Percentiles rank a stretch among this genome's conserved stretches.
These are phyloP conservation scores for Panagrolaimus sp. DNA, from an alignment of 1,140 invertebrate genomes.

Conservation along the genomic window DNA sequence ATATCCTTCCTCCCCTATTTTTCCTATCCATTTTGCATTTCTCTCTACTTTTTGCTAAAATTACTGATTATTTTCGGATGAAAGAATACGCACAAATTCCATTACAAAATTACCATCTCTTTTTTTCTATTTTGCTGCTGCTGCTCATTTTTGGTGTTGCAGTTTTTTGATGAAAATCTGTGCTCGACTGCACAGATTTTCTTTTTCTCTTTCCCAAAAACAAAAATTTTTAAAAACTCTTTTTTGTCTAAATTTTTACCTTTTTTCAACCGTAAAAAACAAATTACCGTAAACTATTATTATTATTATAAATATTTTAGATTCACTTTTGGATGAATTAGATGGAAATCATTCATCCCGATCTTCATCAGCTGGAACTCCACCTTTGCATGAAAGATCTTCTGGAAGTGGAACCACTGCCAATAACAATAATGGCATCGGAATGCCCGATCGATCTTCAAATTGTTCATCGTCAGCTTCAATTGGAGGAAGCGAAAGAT, in stretches of 20 bases:
- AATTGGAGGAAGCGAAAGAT: not conserved
- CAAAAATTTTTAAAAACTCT: too few species aligned
- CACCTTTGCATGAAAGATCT: not conserved
- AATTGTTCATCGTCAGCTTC: not conserved
- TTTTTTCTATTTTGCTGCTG: too few species aligned
- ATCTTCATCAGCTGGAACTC: not conserved
- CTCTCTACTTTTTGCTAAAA: not conserved
- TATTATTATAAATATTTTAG: not conserved
- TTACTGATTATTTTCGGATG: conserved; percentile 17
- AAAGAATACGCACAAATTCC: conserved; percentile 10
- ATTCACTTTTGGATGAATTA: conserved; percentile 6
- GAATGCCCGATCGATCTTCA: not conserved
- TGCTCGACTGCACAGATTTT: too few species aligned
- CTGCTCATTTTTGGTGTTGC: too few species aligned
- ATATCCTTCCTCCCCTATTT: too few species aligned
- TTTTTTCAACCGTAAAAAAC: too few species aligned
- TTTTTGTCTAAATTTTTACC: too few species aligned
- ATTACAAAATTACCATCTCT: conserved; percentile 13
- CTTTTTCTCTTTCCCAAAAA: too few species aligned
- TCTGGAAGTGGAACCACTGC: too few species aligned
- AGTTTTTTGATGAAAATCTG: too few species aligned
- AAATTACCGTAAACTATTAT: not conserved
- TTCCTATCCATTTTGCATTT: too few species aligned
- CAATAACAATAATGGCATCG: too few species aligned
- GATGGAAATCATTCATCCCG: conserved; percentile 6